Base-by-base conservation (phyloP, 2,797 vertebrate genomes). In the Alosa sapidissima region DNA sequence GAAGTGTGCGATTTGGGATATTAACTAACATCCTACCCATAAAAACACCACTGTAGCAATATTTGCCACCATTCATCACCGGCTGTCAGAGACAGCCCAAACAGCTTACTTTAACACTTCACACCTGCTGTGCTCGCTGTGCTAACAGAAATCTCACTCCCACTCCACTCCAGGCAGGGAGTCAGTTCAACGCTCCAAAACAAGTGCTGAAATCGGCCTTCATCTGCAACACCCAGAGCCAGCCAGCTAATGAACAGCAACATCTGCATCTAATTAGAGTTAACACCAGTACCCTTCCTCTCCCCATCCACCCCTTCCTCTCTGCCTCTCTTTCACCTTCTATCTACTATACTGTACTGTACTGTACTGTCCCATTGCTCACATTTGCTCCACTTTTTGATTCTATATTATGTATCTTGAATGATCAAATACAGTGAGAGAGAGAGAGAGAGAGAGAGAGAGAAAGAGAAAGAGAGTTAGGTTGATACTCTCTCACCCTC, bases 181-280 rank as follows among this genome's bases (percentile, higher is more conserved):
- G 3, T 2, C 81, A 7, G 16, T 48, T 45, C 52, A 54, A 19
- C 52, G 10, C 52, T 11, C 52, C 52, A 2, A 14, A 54, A 54
- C 14, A 55, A 19, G 14, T 19, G 19, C 55, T 58, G 28, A 65
- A 65, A 65, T 65, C 24, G 2, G 62, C 24, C 62, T 28, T 65
- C 24, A 3, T 65, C 24, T 65, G 24, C 24, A 33, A 33, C 62
- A 33, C 62, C 78, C 16, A 6, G 24, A 33, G 24, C 65, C 88
- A 87, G 88, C 83, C 85, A 82, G 85, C 85, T 65, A 65, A 83
- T 89, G 89, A 91, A 90, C 85, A 88, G 75, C 84, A 55, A 83
- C 90, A 89, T 90, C 90, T 92, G 89, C 84, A 87, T 87, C 86
- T 88, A 85, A 91, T 91, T 88, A 90, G 85, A 89, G 87, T 86